phyloP scores from a whole-genome alignment of 2,113 vertebrate genomes.

The Carassius gibelio region DNA sequence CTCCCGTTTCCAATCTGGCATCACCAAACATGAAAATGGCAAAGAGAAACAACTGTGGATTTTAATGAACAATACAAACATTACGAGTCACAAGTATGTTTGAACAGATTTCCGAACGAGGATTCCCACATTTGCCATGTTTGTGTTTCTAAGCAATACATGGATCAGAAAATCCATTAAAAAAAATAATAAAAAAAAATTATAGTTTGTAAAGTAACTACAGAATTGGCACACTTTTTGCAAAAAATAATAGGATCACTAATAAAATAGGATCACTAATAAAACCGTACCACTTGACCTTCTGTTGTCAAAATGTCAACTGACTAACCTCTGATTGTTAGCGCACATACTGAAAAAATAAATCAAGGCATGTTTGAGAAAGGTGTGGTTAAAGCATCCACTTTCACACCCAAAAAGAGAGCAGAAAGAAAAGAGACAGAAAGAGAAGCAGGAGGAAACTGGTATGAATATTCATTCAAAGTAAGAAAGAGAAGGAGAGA shows the following conservation, averaged over 20 bases:
- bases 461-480: slow-evolving; percentile 8
- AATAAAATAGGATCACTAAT: slow-evolving; percentile 5
- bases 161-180: slow-evolving; percentile 42
- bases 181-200: slow-evolving; percentile 36
- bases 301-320: slow-evolving; percentile 66
- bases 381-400: slow-evolving; percentile 54
- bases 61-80: slow-evolving; percentile 57
- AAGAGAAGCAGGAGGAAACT: slow-evolving; percentile 42
- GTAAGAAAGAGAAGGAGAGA: slow-evolving; percentile 38
- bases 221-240: slow-evolving; percentile 47
- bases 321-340: slow-evolving; percentile 64
- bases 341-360: slow-evolving; percentile 69
- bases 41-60: slow-evolving; percentile 38
- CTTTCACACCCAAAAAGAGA: slow-evolving; percentile 46
- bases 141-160: slow-evolving; percentile 38
- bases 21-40: slow-evolving; percentile 47
- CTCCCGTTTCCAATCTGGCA: background rate
- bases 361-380: slow-evolving; percentile 60
- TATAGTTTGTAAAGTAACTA: slow-evolving; percentile 39
- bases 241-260: slow-evolving; percentile 29
- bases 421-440: slow-evolving; percentile 25
- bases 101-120: slow-evolving; percentile 19
- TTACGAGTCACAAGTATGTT: slow-evolving; percentile 38
- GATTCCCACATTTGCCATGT: slow-evolving; percentile 10
- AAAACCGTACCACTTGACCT: slow-evolving; percentile 48